Base-by-base conservation (phyloP, 1,140 invertebrate genomes). In the Chironomus tepperi region DNA sequence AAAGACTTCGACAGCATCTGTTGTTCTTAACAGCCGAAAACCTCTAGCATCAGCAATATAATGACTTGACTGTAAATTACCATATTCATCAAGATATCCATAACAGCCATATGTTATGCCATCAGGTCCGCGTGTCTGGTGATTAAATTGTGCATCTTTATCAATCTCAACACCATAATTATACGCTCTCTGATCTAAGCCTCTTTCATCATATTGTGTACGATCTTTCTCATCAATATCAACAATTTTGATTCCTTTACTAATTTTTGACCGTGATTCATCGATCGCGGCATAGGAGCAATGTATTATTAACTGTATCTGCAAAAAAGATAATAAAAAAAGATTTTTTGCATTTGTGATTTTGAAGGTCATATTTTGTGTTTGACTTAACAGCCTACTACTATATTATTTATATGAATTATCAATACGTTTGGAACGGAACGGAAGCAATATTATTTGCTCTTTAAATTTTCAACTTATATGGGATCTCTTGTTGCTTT, bases 101-200 rank as follows among this genome's bases (percentile, higher is more conserved):
- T 92, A 92, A 81, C 91, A 92, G 76, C 91, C 91, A 76, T 91
- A 92, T 0, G 90, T 91, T 16, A 92, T 87, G 7, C 89, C 89
- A 78, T 92, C 90, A 0, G 89, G 86, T 12, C 89, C 90, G 73
- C 88, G 86, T 47, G 85, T 87, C 83, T 93, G 91, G 77, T 93
- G 90, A 78, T 93, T 90, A 79, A 93, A 93, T 79, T 92, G 90
- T 10, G 90, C 90, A 77, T 87, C 87, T 0, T 87, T 86, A 21
- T 70, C 65, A 1, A 92, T 86, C 79, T 91, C 88, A 79, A 91
- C 91, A 74, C 89, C 89, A 79, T 90, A 91, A 78, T 88, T 88
- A 79, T 91, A 91, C 73, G 88, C 85, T 79, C 86, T 89, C 10
- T 70, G 65, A 70, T 70, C 65, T 70, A 70, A 19, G 65, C 16